A percentile compares a stretch with the other conserved stretches of the same genome.
Conservation (phyloP, 1,140 invertebrate species). For the Olivierus martensii region DNA sequence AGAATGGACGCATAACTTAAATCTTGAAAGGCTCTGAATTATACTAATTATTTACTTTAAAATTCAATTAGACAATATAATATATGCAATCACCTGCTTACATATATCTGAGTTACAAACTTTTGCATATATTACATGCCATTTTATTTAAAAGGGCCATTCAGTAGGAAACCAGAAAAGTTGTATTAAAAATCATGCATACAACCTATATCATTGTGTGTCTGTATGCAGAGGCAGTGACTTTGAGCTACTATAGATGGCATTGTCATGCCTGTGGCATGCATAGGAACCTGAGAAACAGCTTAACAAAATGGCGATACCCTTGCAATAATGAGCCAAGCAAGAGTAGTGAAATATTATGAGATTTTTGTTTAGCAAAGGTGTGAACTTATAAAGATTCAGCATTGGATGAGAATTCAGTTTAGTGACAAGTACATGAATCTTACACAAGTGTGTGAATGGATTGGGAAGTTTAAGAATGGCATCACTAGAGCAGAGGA, state of each 20-base stretch:
- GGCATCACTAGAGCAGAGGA: neutral
- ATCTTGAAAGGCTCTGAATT: no score
- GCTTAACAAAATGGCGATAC: neutral
- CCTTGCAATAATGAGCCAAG: slow-evolving; percentile 1
- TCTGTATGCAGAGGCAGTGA: neutral
- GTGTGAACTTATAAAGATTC: slow-evolving; percentile 1
- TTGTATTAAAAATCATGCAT: neutral
- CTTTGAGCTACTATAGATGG: slow-evolving; percentile 3
- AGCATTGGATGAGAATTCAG: neutral
- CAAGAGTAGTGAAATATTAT: neutral
- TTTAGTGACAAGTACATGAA: neutral
- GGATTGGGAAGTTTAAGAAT: neutral
- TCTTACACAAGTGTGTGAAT: neutral
- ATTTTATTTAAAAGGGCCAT: no score
- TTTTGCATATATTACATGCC: no score
- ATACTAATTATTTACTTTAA: no score
- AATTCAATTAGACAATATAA: no score
- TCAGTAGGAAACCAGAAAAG: neutral
- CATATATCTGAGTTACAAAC: no score
- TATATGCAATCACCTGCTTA: no score
- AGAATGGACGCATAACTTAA: no score
- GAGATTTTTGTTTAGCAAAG: slow-evolving; percentile 1
- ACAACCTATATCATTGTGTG: neutral
- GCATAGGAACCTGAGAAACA: neutral
- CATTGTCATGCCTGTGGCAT: neutral